These are phyloP conservation scores for Pyrochroa serraticornis DNA, from an alignment of 2,888 invertebrate genomes.

Conservation along the genomic window DNA sequence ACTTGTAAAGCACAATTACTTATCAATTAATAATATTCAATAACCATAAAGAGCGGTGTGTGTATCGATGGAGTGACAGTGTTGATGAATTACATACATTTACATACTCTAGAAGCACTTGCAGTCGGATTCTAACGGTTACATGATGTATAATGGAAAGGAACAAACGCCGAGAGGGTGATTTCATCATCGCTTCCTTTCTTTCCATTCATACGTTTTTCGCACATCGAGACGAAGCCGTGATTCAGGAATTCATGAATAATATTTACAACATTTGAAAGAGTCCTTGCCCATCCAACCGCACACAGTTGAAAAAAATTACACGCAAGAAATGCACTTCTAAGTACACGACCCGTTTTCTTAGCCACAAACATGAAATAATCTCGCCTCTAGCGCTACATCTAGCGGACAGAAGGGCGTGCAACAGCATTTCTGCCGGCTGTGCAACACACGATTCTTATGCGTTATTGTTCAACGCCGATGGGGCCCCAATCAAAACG, in stretches of 20 bases:
- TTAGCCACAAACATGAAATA: too few relatives aligned
- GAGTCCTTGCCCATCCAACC: background rate
- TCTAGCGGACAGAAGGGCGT: too few relatives aligned
- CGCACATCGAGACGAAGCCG: slow-evolving; percentile 20
- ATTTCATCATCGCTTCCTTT: slow-evolving; percentile 8
- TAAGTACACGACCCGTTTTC: too few relatives aligned
- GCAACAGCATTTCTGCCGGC: background rate
- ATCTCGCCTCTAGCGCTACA: too few relatives aligned
- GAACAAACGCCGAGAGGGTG: slow-evolving; percentile 19
- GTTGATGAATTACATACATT: slow-evolving; percentile 29
- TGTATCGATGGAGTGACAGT: slow-evolving; percentile 26
- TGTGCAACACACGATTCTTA: slow-evolving; percentile 1
- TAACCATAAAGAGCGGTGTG: slow-evolving; percentile 33
- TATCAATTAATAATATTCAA: slow-evolving; percentile 30
- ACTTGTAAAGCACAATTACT: slow-evolving; percentile 41
- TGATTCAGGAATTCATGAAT: slow-evolving; percentile 16
- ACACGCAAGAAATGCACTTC: too few relatives aligned
- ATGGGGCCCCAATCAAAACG: too few relatives aligned
- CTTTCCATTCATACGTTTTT: slow-evolving; percentile 6
- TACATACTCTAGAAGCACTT: slow-evolving; percentile 36
- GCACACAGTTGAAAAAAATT: slow-evolving; percentile 10
- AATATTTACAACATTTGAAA: slow-evolving; percentile 13
- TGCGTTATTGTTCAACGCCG: too few relatives aligned
- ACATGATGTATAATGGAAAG: slow-evolving; percentile 24
- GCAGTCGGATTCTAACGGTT: slow-evolving; percentile 32